These are phyloP conservation scores for Acromyrmex charruanus DNA, from an alignment of 1,140 invertebrate species.

Conservation along the genomic window DNA sequence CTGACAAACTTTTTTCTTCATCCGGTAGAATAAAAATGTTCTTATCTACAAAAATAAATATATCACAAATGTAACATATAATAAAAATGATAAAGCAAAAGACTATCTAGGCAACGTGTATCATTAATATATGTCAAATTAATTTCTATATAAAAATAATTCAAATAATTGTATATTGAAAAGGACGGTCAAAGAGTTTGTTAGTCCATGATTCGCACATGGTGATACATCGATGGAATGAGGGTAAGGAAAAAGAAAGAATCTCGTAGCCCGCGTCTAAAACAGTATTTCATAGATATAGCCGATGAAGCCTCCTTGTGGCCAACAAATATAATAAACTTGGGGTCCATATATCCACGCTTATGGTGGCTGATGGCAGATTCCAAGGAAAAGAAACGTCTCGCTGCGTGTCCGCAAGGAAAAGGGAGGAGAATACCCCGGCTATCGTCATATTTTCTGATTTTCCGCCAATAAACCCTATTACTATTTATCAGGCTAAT, in stretches of 20 bases:
- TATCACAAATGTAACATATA: background rate
- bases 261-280: conserved; percentile 78
- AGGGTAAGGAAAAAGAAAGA: conserved; percentile 66
- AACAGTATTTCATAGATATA: conserved; percentile 83
- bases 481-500: conserved; percentile 87
- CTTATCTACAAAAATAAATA: background rate
- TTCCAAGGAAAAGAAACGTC: conserved; percentile 82
- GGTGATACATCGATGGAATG: conserved; percentile 39
- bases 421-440: conserved; percentile 77
- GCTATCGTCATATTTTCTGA: conserved; percentile 85
- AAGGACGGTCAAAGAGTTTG: background rate
- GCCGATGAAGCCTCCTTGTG: conserved; percentile 85
- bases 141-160: background rate
- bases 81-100: conserved; percentile 10
- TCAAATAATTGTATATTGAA: background rate
- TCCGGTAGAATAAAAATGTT: background rate
- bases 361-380: conserved; percentile 79
- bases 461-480: conserved; percentile 86
- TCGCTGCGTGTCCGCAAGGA: conserved; percentile 71
- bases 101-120: background rate
- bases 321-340: conserved; percentile 86
- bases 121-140: background rate
- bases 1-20: background rate
- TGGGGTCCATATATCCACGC: conserved; percentile 84
- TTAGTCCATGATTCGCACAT: conserved; percentile 4